Percentiles rank a stretch among this genome's conserved stretches.
phyloP scores from a whole-genome alignment of 1,140 invertebrate genomes.

The Ladona fulva region DNA sequence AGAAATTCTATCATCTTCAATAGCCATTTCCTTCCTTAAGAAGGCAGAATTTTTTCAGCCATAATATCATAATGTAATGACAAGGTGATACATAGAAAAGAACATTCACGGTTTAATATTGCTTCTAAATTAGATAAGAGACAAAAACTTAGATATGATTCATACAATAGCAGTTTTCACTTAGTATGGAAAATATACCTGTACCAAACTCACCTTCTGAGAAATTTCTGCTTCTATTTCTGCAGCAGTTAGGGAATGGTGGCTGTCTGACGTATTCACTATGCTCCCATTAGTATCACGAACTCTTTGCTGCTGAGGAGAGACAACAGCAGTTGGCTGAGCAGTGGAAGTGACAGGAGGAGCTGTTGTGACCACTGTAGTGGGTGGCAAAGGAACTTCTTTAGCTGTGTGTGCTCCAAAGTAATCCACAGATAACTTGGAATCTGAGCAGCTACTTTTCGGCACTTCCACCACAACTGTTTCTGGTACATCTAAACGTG shows the following conservation, averaged over 20 bases:
- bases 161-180: too few species aligned
- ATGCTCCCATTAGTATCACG: slow-evolving; percentile 21
- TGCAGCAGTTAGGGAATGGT: slow-evolving; percentile 45
- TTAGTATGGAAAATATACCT: too few species aligned
- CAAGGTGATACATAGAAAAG: too few species aligned
- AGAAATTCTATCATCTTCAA: too few species aligned
- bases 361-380: background rate
- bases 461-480: slow-evolving; percentile 38
- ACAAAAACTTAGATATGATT: too few species aligned
- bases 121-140: too few species aligned
- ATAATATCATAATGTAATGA: too few species aligned
- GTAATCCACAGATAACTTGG: slow-evolving; percentile 64
- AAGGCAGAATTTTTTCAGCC: too few species aligned
- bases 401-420: slow-evolving; percentile 34
- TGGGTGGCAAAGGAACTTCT: background rate
- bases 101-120: too few species aligned
- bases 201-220: slow-evolving; percentile 32
- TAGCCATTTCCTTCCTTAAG: too few species aligned
- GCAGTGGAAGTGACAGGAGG: background rate
- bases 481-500: slow-evolving; percentile 50
- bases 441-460: slow-evolving; percentile 67
- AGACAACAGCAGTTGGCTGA: slow-evolving; percentile 14
- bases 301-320: slow-evolving; percentile 18
- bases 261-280: slow-evolving; percentile 48
- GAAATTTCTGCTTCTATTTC: background rate